phyloP scores from a whole-genome alignment of 2,888 invertebrate species.

The Noctua fimbriata region DNA sequence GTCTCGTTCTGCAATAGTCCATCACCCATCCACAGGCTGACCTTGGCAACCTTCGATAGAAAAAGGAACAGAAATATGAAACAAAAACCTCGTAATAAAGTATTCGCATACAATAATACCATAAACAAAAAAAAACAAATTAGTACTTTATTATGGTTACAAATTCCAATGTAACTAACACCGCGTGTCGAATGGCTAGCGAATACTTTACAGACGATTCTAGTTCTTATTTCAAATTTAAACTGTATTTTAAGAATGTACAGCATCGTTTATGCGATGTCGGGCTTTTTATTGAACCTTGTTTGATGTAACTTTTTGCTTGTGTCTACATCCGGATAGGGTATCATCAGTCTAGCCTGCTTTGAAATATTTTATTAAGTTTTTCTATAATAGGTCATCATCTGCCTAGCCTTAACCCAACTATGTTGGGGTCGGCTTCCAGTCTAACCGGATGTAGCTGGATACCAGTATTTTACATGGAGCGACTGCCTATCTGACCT shows the following conservation, averaged over 20 bases:
- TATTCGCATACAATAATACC: not conserved
- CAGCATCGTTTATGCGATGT: slow-evolving; percentile 36
- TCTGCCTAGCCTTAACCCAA: too few relatives aligned
- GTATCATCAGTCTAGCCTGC: not conserved
- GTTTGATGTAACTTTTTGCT: slow-evolving; percentile 52
- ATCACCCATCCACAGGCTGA: not conserved
- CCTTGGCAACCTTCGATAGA: not conserved
- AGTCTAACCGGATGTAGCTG: too few relatives aligned
- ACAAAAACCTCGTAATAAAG: not conserved
- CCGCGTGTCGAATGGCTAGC: slow-evolving; percentile 46
- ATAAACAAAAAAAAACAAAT: slow-evolving; percentile 11
- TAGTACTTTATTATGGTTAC: slow-evolving; percentile 40
- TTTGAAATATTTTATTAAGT: slow-evolving; percentile 13
- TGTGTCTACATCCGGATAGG: slow-evolving; percentile 50
- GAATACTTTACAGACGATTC: slow-evolving; percentile 43
- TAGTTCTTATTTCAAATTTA: slow-evolving; percentile 51
- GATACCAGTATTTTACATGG: too few relatives aligned
- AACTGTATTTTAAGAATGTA: slow-evolving; percentile 43
- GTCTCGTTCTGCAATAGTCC: too few relatives aligned
- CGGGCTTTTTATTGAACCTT: slow-evolving; percentile 42
- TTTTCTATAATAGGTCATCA: not conserved
- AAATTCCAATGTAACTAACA: slow-evolving; percentile 55
- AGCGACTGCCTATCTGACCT: too few relatives aligned
- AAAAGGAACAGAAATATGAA: not conserved
- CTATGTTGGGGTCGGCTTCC: too few relatives aligned